phyloP scores from a whole-genome alignment of 2,113 vertebrate species.

The Periophthalmodon schlosseri region DNA sequence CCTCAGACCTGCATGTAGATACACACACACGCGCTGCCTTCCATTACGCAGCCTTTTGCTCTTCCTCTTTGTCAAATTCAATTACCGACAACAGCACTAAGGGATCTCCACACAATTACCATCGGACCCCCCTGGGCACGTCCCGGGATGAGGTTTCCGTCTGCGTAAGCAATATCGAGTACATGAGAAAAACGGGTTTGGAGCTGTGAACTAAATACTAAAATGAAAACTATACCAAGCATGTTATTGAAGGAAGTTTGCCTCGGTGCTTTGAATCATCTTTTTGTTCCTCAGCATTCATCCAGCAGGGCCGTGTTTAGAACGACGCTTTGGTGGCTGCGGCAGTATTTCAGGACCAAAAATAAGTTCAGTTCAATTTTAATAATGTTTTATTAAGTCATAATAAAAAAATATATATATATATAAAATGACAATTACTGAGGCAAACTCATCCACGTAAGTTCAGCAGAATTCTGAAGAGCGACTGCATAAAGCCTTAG shows the following conservation, averaged over 20 bases:
- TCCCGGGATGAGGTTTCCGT: conserved; percentile 27
- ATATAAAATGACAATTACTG: too few species aligned
- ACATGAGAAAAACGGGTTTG: not conserved
- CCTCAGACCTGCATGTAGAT: conserved; percentile 7
- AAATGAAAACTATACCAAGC: not conserved
- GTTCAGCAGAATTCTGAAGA: too few species aligned
- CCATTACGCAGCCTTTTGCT: conserved; percentile 31
- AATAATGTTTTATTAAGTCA: too few species aligned
- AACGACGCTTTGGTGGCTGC: too few species aligned
- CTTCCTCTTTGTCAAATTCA: conserved; percentile 62
- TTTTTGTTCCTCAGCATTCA: not conserved
- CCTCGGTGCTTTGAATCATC: not conserved
- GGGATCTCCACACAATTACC: conserved; percentile 49
- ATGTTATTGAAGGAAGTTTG: not conserved
- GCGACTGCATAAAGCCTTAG: too few species aligned
- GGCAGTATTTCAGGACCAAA: too few species aligned
- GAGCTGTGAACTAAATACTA: not conserved
- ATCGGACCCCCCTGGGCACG: conserved; percentile 25
- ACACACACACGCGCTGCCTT: conserved; percentile 10
- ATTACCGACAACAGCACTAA: conserved; percentile 57
- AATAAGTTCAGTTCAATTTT: too few species aligned
- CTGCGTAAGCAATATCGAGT: not conserved
- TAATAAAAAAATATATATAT: too few species aligned
- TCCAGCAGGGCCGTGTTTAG: not conserved
- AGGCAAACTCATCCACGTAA: too few species aligned